Evolutionary conservation across 2,888 invertebrate genomes (phyloP).

Genomic region (Limulus polyphemus): DNA sequence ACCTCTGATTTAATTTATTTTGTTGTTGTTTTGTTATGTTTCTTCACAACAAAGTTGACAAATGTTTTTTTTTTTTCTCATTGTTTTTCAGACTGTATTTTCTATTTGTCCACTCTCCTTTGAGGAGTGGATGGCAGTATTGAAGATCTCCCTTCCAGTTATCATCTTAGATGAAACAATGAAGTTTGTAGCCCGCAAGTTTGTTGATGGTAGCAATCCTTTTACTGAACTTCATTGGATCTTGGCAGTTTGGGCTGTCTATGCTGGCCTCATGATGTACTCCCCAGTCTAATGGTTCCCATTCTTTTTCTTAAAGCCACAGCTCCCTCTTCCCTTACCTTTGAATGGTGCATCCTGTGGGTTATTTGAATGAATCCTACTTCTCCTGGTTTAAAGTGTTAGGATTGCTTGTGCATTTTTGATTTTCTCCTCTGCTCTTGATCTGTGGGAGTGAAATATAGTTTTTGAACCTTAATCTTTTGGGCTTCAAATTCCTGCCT

Average conservation of each 20-base stretch:
- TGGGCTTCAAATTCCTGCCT: too few species aligned
- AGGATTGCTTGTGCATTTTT: too few species aligned
- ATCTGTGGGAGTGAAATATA: too few species aligned
- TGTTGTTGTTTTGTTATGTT: too few species aligned
- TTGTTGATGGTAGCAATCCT: slow-evolving; percentile 78
- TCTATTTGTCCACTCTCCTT: slow-evolving; percentile 91
- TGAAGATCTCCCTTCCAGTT: slow-evolving; percentile 99
- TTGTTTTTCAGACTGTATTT: slow-evolving; percentile 71
- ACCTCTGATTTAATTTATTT: too few species aligned
- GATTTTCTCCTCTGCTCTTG: too few species aligned
- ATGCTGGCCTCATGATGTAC: slow-evolving; percentile 49
- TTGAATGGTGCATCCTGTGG: not conserved
- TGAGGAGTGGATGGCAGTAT: slow-evolving; percentile 95
- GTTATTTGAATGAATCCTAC: too few species aligned
- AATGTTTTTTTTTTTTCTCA: too few species aligned
- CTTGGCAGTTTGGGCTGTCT: slow-evolving; percentile 91
- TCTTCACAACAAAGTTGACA: too few species aligned
- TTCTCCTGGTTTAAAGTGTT: too few species aligned
- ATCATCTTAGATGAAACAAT: slow-evolving; percentile 97
- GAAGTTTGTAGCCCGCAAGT: slow-evolving; percentile 98
- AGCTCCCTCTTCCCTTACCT: not conserved
- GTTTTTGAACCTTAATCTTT: too few species aligned
- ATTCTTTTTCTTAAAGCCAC: not conserved
- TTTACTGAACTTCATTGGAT: slow-evolving; percentile 53
- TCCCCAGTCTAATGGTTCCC: not conserved